Conservation (phyloP, 2,113 vertebrate genomes). For the Arenaria interpres region DNA sequence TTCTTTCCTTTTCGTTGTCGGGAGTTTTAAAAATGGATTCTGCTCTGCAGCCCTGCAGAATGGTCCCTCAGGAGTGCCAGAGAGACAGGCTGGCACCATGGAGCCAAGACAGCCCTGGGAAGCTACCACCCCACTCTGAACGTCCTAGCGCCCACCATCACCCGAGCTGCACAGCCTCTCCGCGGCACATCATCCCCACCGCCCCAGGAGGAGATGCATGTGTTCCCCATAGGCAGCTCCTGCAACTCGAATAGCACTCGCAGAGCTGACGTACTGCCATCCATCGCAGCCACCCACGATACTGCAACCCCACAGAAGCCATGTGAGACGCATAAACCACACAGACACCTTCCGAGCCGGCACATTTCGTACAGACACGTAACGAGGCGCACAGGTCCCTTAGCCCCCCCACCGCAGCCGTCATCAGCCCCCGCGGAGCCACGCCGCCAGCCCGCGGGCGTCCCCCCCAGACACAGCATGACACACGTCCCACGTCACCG, state of each 20-base stretch:
- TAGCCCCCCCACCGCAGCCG: neutral
- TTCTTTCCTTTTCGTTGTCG: conserved; percentile 67
- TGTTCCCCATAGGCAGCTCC: conserved; percentile 73
- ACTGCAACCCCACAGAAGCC: conserved; percentile 70
- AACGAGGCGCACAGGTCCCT: conserved; percentile 46
- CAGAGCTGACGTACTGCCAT: conserved; percentile 64
- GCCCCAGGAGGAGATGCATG: conserved; percentile 73
- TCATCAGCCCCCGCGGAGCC: conserved; percentile 12
- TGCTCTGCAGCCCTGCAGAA: conserved; percentile 72
- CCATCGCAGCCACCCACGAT: conserved; percentile 71
- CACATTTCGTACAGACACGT: conserved; percentile 57
- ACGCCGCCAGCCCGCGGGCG: neutral
- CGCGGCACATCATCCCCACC: conserved; percentile 74
- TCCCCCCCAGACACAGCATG: neutral
- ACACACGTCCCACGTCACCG: neutral
- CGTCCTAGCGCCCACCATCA: conserved; percentile 72
- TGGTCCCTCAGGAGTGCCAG: conserved; percentile 73
- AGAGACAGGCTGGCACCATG: conserved; percentile 73
- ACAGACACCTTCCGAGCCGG: conserved; percentile 65
- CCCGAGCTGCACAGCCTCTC: conserved; percentile 73
- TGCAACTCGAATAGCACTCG: conserved; percentile 69
- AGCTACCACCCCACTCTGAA: conserved; percentile 71
- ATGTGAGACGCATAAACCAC: conserved; percentile 68
- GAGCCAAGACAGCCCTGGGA: conserved; percentile 72
- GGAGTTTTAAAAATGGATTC: conserved; percentile 73